Percentiles rank a stretch among this genome's conserved stretches.
Evolutionary conservation across 2,113 vertebrate species (phyloP).

Genomic region (Poeciliopsis turrubarensis): DNA sequence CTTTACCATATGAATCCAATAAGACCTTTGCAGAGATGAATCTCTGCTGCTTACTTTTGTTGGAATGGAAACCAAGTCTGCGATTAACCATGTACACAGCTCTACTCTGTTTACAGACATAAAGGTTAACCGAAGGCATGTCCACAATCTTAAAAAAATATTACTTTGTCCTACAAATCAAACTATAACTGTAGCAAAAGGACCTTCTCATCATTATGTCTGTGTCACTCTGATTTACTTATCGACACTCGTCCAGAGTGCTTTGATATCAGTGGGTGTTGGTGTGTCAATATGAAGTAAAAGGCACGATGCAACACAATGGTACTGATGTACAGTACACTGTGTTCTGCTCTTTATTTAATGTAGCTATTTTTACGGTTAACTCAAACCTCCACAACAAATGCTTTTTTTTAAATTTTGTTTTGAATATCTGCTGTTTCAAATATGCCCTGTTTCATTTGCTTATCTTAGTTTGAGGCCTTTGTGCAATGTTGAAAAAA

Average conservation of each 20-base stretch:
- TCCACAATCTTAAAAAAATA: not conserved
- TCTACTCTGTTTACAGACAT: not conserved
- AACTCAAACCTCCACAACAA: not conserved
- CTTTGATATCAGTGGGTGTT: not conserved
- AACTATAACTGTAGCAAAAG: not conserved
- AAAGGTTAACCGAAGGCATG: not conserved
- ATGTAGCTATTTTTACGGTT: not conserved
- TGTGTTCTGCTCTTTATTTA: not conserved
- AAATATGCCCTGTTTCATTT: too few relatives aligned
- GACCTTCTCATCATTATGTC: not conserved
- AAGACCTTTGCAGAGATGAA: constrained; percentile 35
- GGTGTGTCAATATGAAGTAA: too few relatives aligned
- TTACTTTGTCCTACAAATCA: not conserved
- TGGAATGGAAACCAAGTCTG: constrained; percentile 3
- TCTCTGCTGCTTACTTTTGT: constrained; percentile 22
- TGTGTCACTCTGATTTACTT: not conserved
- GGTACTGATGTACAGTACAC: not conserved
- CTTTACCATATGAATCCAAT: constrained; percentile 45
- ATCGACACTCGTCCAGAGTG: not conserved
- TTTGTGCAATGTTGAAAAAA: not conserved
- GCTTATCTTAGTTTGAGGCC: not conserved
- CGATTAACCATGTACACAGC: constrained; percentile 2
- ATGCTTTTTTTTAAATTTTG: too few relatives aligned
- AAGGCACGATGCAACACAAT: not conserved
- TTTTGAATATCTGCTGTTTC: too few relatives aligned